Conservation (phyloP, 2,888 invertebrate species). For the Tubulanus polymorphus region DNA sequence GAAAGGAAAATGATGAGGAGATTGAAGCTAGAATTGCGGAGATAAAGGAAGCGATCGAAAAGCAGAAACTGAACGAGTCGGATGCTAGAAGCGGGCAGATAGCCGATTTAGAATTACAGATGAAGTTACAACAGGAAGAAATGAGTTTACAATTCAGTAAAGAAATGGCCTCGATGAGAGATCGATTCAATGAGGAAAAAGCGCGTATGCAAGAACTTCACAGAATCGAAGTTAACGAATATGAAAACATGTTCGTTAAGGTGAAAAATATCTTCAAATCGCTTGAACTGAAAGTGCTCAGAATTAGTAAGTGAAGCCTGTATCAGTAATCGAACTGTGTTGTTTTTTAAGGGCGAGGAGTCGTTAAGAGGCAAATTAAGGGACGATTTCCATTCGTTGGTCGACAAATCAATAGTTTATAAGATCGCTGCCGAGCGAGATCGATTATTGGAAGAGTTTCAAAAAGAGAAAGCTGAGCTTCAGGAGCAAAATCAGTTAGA, state of each 20-base stretch:
- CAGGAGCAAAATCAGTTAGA: background rate
- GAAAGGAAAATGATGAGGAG: slow-evolving; percentile 1
- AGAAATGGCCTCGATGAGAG: background rate
- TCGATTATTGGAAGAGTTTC: background rate
- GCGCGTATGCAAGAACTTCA: background rate
- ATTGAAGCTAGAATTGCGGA: background rate
- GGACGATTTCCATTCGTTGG: slow-evolving; percentile 7
- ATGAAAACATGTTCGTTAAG: slow-evolving; percentile 3
- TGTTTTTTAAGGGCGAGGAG: slow-evolving; percentile 5
- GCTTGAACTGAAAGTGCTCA: too few species aligned
- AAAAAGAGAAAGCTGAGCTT: background rate
- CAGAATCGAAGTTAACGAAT: background rate
- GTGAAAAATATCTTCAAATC: background rate
- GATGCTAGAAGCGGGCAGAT: background rate
- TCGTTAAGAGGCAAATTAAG: slow-evolving; percentile 9
- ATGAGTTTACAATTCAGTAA: background rate
- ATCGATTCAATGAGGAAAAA: slow-evolving; percentile 1
- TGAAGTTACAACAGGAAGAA: background rate
- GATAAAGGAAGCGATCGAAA: background rate
- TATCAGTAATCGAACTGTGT: too few species aligned
- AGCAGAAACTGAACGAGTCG: background rate
- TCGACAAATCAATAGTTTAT: slow-evolving; percentile 3
- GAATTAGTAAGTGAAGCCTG: too few species aligned
- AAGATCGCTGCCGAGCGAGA: background rate
- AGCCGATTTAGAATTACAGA: background rate